phyloP scores from a whole-genome alignment of 2,888 invertebrate species.

The Chrysolina haemoptera region DNA sequence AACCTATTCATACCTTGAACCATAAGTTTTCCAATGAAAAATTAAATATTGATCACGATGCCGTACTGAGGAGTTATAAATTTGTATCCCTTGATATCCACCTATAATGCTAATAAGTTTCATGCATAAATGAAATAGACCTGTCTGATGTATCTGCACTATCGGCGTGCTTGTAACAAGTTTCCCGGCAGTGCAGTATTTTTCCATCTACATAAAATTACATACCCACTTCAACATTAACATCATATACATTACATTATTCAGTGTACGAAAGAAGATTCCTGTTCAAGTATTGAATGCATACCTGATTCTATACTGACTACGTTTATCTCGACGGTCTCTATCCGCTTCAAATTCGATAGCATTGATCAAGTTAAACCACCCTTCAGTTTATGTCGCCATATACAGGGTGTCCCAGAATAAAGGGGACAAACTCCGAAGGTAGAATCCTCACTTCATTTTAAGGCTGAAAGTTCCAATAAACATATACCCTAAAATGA shows the following conservation, averaged over 20 bases:
- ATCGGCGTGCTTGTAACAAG: slow-evolving; percentile 11
- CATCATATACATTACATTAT: slow-evolving; percentile 23
- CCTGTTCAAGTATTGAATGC: neutral
- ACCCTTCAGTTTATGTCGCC: no score
- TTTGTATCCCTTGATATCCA: slow-evolving; percentile 28
- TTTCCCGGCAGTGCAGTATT: slow-evolving; percentile 38
- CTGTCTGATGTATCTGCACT: slow-evolving; percentile 11
- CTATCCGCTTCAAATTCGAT: no score
- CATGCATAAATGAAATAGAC: slow-evolving; percentile 41
- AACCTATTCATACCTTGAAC: neutral
- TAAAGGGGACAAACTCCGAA: no score
- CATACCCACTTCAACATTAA: slow-evolving; percentile 24
- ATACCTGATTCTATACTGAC: neutral
- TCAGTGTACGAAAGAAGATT: slow-evolving; percentile 12
- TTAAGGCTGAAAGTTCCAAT: no score
- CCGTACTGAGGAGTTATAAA: neutral
- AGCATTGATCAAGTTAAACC: no score
- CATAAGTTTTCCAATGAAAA: neutral
- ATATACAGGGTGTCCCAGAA: no score
- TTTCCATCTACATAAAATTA: slow-evolving; percentile 52
- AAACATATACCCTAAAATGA: no score
- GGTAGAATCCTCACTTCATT: no score
- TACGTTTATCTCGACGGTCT: no score
- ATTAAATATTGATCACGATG: neutral
- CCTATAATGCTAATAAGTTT: slow-evolving; percentile 41